Conservation (phyloP, 2,113 vertebrate genomes). For the Phalacrocorax carbo region DNA sequence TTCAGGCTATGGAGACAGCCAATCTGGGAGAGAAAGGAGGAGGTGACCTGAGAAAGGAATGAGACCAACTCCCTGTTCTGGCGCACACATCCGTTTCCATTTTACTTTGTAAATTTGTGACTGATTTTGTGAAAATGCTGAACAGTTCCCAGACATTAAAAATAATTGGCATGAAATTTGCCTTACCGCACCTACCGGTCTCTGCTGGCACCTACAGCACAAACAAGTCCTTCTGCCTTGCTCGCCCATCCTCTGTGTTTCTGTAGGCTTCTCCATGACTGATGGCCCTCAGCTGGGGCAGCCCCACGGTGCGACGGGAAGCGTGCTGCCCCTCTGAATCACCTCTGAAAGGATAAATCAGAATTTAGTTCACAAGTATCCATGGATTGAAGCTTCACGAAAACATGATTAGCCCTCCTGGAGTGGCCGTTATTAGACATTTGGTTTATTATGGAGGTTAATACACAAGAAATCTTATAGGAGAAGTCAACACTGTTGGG, state of each 20-base stretch:
- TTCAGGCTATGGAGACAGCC: background rate
- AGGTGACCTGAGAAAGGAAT: background rate
- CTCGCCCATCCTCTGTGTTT: background rate
- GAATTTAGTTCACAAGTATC: background rate
- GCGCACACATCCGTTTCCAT: background rate
- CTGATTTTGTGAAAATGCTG: background rate
- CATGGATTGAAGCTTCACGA: background rate
- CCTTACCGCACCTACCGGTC: background rate
- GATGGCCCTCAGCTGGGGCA: background rate
- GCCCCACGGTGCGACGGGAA: background rate
- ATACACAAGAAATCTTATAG: background rate
- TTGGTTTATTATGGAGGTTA: background rate
- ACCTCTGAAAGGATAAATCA: background rate
- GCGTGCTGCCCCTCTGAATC: background rate
- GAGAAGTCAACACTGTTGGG: accelerated
- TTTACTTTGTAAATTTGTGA: background rate
- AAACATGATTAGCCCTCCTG: background rate
- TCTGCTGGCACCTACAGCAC: background rate
- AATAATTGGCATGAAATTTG: background rate
- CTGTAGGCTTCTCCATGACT: background rate
- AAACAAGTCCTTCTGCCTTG: background rate
- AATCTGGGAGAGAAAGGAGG: background rate
- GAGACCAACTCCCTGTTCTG: background rate
- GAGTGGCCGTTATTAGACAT: background rate
- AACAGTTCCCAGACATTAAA: background rate